Conservation (phyloP, 2,888 invertebrate species). For the Oscheius sp. region DNA sequence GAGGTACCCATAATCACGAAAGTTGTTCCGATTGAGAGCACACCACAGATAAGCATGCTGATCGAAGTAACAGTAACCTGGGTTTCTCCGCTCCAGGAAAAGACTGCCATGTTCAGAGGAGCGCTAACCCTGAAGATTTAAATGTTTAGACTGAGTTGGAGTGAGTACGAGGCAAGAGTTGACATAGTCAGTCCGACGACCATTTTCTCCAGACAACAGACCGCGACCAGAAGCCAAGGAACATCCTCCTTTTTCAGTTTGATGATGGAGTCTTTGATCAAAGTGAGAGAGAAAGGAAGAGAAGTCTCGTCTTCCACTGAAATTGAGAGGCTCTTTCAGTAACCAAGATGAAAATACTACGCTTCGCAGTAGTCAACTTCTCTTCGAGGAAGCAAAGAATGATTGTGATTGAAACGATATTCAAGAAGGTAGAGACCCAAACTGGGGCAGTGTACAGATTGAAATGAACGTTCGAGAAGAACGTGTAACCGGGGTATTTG, state of each 20-base stretch:
- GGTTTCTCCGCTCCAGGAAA: constrained; percentile 44
- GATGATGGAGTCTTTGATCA: constrained; percentile 38
- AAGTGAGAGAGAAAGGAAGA: constrained; percentile 16
- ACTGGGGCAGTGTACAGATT: constrained; percentile 58
- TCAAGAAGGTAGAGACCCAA: constrained; percentile 52
- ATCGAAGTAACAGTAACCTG: constrained; percentile 45
- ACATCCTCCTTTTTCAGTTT: constrained; percentile 38
- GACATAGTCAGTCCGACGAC: constrained; percentile 41
- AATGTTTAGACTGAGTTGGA: neutral
- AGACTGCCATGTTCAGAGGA: constrained; percentile 47
- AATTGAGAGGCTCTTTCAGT: neutral
- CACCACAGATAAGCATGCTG: constrained; percentile 41
- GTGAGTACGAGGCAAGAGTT: constrained; percentile 41
- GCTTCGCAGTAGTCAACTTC: constrained; percentile 33
- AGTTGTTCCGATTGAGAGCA: constrained; percentile 13
- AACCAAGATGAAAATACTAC: constrained; percentile 17
- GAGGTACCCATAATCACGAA: constrained; percentile 3
- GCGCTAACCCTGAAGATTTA: constrained; percentile 26
- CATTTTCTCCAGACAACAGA: constrained; percentile 52
- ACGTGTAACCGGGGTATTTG: constrained; percentile 46
- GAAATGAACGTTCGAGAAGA: constrained; percentile 45
- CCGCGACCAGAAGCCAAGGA: constrained; percentile 46
- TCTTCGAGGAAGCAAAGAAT: constrained; percentile 34
- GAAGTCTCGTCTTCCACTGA: constrained; percentile 14
- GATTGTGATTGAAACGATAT: constrained; percentile 51